Conservation (phyloP, 2,888 invertebrate species). For the Tachina grossa region DNA sequence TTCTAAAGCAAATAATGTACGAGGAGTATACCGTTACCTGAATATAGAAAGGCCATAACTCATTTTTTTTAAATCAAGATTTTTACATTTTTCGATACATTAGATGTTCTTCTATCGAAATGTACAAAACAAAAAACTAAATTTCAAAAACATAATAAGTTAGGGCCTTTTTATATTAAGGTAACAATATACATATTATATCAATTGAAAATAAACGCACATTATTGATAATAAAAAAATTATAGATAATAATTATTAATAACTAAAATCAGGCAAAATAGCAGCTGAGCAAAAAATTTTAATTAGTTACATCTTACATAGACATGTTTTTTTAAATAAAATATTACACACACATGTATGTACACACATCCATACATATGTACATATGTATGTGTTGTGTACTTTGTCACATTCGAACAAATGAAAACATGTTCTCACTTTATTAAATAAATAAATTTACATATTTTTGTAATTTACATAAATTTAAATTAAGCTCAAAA, state of each 20-base stretch:
- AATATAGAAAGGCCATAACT: no score
- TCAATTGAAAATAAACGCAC: slow-evolving; percentile 52
- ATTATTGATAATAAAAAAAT: slow-evolving; percentile 44
- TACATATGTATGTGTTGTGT: no score
- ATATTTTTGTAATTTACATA: slow-evolving; percentile 72
- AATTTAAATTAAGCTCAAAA: slow-evolving; percentile 73
- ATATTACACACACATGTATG: slow-evolving; percentile 35
- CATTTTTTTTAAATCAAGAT: no score
- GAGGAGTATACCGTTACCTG: not conserved
- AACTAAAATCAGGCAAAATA: slow-evolving; percentile 34
- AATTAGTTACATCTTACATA: slow-evolving; percentile 64
- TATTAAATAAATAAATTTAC: slow-evolving; percentile 71
- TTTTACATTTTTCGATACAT: no score
- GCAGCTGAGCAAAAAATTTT: slow-evolving; percentile 35
- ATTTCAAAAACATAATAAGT: no score
- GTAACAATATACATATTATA: not conserved
- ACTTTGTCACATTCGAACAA: slow-evolving; percentile 3
- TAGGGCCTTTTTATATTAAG: not conserved
- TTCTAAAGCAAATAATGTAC: slow-evolving; percentile 37
- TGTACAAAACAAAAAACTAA: no score
- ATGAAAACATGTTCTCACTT: slow-evolving; percentile 66
- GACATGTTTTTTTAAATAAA: slow-evolving; percentile 44
- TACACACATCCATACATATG: no score
- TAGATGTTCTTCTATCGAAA: no score
- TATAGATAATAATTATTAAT: slow-evolving; percentile 64